A percentile compares a stretch with the other conserved stretches of the same genome.
phyloP scores from a whole-genome alignment of 2,888 invertebrate species.

The Nineta flava region DNA sequence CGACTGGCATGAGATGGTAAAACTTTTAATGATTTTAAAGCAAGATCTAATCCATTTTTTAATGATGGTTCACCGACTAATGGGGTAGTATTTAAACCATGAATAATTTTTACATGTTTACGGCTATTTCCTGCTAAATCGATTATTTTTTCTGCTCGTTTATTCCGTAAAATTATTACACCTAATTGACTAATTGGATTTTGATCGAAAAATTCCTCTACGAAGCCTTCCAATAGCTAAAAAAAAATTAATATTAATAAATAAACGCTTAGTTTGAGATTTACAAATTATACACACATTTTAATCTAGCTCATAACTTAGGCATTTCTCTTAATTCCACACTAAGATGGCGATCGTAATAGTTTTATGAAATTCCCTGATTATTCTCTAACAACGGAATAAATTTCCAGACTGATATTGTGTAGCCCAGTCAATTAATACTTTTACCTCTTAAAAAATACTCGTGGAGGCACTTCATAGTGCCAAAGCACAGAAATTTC shows the following conservation, averaged over 20 bases:
- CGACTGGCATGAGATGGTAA: slow-evolving; percentile 90
- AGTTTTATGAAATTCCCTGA: too few relatives aligned
- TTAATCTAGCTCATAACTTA: too few relatives aligned
- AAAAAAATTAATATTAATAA: slow-evolving; percentile 20
- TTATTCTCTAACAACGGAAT: too few relatives aligned
- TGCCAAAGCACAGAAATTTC: too few relatives aligned
- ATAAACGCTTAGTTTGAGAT: too few relatives aligned
- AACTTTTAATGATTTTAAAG: slow-evolving; percentile 65
- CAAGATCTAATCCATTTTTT: slow-evolving; percentile 87
- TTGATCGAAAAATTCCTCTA: slow-evolving; percentile 95
- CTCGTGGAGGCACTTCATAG: too few relatives aligned
- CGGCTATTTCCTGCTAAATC: slow-evolving; percentile 78
- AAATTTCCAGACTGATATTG: too few relatives aligned
- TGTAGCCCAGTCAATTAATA: too few relatives aligned
- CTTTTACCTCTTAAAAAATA: too few relatives aligned
- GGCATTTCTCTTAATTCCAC: too few relatives aligned
- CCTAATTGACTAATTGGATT: slow-evolving; percentile 98
- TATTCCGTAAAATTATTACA: slow-evolving; percentile 77
- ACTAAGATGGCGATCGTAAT: too few relatives aligned
- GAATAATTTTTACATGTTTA: slow-evolving; percentile 58
- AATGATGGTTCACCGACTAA: slow-evolving; percentile 88
- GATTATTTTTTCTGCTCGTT: slow-evolving; percentile 82
- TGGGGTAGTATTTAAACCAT: slow-evolving; percentile 43
- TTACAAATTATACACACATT: too few relatives aligned
- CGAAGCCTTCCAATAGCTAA: slow-evolving; percentile 78